These are phyloP conservation scores for Mercenaria mercenaria DNA, from an alignment of 1,140 invertebrate genomes.

Conservation along the genomic window DNA sequence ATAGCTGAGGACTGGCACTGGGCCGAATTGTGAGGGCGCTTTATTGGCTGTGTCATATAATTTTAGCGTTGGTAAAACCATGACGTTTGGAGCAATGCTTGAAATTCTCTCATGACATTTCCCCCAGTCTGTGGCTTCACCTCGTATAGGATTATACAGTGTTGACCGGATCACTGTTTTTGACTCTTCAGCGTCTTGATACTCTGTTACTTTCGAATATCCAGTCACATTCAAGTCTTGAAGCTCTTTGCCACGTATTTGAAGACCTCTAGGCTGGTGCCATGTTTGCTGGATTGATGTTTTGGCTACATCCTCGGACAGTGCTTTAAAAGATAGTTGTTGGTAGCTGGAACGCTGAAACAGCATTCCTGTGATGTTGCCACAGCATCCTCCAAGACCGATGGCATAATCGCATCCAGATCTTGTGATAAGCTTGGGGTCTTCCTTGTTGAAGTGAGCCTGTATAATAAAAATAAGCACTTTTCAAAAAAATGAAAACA, in stretches of 20 bases:
- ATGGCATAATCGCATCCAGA: conserved; percentile 64
- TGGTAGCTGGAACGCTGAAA: conserved; percentile 48
- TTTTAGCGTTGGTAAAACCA: conserved; percentile 27
- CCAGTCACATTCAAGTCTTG: conserved; percentile 35
- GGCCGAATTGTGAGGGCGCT: conserved; percentile 49
- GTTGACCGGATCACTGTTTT: conserved; percentile 52
- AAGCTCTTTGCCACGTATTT: conserved; percentile 23
- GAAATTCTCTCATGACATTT: background rate
- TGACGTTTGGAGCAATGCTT: background rate
- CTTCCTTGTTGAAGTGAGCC: too few relatives aligned
- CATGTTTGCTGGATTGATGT: conserved; percentile 65
- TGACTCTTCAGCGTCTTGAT: background rate
- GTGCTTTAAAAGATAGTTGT: background rate
- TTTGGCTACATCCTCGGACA: conserved; percentile 64
- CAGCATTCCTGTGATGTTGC: conserved; percentile 41
- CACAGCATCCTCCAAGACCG: conserved; percentile 37
- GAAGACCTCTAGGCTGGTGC: conserved; percentile 58
- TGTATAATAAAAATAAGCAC: too few relatives aligned
- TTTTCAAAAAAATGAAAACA: too few relatives aligned
- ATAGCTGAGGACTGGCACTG: conserved; percentile 47
- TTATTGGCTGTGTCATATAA: background rate
- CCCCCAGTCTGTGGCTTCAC: background rate
- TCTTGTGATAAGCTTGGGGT: too few relatives aligned
- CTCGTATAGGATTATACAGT: conserved; percentile 53
- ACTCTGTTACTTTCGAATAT: conserved; percentile 28